Conservation (phyloP, 2,888 invertebrate species). For the Aphodius sticticus region DNA sequence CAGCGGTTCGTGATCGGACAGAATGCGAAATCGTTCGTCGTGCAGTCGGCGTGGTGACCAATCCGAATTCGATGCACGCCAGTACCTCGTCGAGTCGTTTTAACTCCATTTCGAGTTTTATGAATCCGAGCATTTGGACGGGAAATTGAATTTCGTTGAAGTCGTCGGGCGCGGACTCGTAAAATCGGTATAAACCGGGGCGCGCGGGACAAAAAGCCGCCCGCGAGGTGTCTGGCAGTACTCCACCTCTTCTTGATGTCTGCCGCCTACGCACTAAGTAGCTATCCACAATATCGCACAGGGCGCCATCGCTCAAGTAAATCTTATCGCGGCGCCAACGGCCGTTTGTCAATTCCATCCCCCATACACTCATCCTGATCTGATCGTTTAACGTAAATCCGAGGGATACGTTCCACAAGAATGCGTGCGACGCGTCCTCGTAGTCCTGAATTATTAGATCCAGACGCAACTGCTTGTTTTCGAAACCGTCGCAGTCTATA, state of each 20-base stretch:
- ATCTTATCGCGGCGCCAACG: slow-evolving; percentile 37
- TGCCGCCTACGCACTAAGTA: slow-evolving; percentile 26
- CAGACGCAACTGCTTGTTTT: background rate
- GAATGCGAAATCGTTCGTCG: background rate
- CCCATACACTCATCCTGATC: slow-evolving; percentile 4
- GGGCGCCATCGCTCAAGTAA: slow-evolving; percentile 36
- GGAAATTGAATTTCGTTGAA: slow-evolving; percentile 38
- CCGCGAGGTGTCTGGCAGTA: background rate
- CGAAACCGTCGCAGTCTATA: background rate
- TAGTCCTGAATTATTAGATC: background rate
- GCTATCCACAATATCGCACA: slow-evolving; percentile 37
- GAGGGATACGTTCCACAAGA: background rate
- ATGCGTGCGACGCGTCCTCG: background rate
- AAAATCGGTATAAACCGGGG: slow-evolving; percentile 35
- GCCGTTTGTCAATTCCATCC: slow-evolving; percentile 10
- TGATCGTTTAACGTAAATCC: background rate
- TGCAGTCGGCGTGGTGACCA: background rate
- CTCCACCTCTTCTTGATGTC: background rate
- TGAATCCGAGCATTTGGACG: slow-evolving; percentile 37
- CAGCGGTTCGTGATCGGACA: background rate
- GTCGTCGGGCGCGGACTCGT: slow-evolving; percentile 33
- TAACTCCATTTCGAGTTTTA: slow-evolving; percentile 36
- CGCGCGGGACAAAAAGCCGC: slow-evolving; percentile 33
- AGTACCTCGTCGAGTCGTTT: slow-evolving; percentile 10
- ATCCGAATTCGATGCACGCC: background rate